Conservation (phyloP, 2,113 vertebrate genomes). For the Lagopus leucura region DNA sequence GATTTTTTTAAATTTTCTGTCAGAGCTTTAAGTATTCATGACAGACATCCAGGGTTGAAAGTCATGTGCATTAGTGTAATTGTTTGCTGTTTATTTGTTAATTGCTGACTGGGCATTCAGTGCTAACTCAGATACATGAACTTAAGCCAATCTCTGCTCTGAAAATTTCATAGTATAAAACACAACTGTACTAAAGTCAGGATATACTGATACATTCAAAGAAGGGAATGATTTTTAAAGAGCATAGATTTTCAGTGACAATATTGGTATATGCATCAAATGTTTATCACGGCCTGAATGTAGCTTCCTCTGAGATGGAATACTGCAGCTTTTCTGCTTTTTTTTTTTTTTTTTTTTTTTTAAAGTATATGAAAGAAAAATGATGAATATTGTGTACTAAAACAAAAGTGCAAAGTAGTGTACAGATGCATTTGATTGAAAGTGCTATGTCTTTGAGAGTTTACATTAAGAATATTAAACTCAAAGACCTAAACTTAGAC, state of each 20-base stretch:
- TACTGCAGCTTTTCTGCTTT: constrained; percentile 50
- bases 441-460: background rate
- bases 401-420: background rate
- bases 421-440: background rate
- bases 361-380: constrained; percentile 9
- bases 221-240: background rate
- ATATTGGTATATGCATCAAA: background rate
- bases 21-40: background rate
- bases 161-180: background rate
- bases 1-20: background rate
- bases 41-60: background rate
- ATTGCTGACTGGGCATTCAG: background rate
- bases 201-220: background rate
- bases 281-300: constrained; percentile 12
- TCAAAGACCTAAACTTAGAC: constrained; percentile 1
- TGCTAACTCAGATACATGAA: background rate
- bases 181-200: background rate
- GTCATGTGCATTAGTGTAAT: background rate
- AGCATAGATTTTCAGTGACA: background rate
- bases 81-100: constrained; percentile 1
- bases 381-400: background rate
- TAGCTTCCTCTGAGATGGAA: constrained; percentile 39
- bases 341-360: constrained; percentile 2
- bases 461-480: constrained; percentile 15
- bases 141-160: background rate